Conservation (phyloP, 2,113 vertebrate species). For the Cynopterus brachyotis region DNA sequence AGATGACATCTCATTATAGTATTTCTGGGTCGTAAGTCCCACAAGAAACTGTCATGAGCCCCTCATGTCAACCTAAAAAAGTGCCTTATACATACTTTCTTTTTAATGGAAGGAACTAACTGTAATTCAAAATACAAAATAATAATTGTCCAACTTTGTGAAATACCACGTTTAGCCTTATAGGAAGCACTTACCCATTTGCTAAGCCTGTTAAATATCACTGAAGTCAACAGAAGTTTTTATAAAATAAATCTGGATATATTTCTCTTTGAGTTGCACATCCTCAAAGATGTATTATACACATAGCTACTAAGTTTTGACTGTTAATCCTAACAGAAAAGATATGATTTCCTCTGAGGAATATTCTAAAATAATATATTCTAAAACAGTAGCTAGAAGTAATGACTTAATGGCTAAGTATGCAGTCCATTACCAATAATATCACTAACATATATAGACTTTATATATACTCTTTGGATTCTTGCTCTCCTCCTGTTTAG, state of each 20-base stretch:
- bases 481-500: background rate
- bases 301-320: background rate
- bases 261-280: background rate
- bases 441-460: background rate
- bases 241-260: slow-evolving; percentile 2
- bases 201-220: slow-evolving; percentile 9
- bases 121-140: slow-evolving; percentile 45
- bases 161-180: background rate
- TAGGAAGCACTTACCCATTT: background rate
- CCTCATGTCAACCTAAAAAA: background rate
- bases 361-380: background rate
- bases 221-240: slow-evolving; percentile 36
- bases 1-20: background rate
- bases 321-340: background rate
- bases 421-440: background rate
- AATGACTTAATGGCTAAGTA: background rate
- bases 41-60: background rate
- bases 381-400: background rate
- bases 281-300: background rate
- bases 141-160: background rate
- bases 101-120: background rate
- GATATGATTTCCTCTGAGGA: background rate
- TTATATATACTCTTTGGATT: background rate
- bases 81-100: background rate
- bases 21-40: background rate